Evolutionary conservation across 2,113 vertebrate species (phyloP).

Genomic region (Barbus barbus): DNA sequence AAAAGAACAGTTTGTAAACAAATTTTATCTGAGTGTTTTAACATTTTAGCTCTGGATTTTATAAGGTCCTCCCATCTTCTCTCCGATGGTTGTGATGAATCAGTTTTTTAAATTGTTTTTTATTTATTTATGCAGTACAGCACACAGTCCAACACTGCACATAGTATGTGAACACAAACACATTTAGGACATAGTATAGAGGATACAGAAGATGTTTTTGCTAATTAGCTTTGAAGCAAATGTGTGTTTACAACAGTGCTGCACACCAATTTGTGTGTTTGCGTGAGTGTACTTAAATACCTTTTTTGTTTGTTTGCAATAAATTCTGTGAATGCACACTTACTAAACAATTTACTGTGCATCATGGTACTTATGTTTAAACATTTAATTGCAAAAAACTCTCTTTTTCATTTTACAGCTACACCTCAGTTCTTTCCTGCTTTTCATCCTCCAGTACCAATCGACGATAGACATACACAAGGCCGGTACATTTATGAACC

Average conservation of each 20-base stretch:
- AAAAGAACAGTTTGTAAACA: too few relatives aligned
- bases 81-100: constrained; percentile 42
- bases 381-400: background rate
- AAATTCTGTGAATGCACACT: background rate
- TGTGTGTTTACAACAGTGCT: background rate
- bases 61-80: constrained; percentile 34
- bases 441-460: constrained; percentile 96
- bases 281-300: background rate
- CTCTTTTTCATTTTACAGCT: constrained; percentile 76
- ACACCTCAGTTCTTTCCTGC: constrained; percentile 93
- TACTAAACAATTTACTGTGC: background rate
- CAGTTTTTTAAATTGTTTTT: background rate
- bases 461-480: constrained; percentile 94
- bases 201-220: constrained; percentile 1
- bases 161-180: constrained; percentile 12
- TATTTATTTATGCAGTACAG: background rate
- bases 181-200: background rate
- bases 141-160: background rate
- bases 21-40: constrained; percentile 38
- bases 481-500: constrained; percentile 97
- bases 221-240: constrained; percentile 26
- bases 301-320: background rate
- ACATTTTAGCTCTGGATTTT: constrained; percentile 44
- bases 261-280: background rate
- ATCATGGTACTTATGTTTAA: background rate